Evolutionary conservation across 2,113 vertebrate genomes (phyloP).

Genomic region (Hemichromis elongatus): DNA sequence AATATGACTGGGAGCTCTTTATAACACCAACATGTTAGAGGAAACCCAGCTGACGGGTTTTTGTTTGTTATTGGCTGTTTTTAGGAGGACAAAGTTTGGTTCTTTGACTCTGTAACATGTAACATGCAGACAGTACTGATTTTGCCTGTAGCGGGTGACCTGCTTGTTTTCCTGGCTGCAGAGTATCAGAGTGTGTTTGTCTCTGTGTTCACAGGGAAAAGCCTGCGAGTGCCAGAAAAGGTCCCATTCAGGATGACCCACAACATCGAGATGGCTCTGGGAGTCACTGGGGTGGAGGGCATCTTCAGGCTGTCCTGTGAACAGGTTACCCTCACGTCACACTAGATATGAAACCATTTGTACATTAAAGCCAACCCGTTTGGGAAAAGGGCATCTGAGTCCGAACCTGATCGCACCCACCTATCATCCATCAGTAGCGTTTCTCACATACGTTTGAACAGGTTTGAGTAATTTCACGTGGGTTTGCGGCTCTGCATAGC

Average conservation of each 20-base stretch:
- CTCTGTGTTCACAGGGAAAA: constrained; percentile 79
- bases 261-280: constrained; percentile 93
- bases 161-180: background rate
- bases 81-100: background rate
- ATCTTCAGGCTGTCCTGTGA: constrained; percentile 98
- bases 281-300: constrained; percentile 95
- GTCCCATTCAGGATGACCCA: constrained; percentile 98
- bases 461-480: background rate
- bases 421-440: accelerated
- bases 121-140: background rate
- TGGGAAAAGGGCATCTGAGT: background rate
- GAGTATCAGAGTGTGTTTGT: background rate
- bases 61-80: background rate
- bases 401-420: background rate
- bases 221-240: constrained; percentile 94
- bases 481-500: no score
- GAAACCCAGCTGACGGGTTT: background rate
- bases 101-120: background rate
- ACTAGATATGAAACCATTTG: background rate
- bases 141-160: background rate
- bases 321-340: constrained; percentile 74
- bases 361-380: background rate
- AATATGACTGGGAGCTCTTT: background rate
- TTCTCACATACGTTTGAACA: background rate
- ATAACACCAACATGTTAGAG: accelerated